Base-by-base conservation (phyloP, 2,113 vertebrate genomes). In the Ciconia boyciana region DNA sequence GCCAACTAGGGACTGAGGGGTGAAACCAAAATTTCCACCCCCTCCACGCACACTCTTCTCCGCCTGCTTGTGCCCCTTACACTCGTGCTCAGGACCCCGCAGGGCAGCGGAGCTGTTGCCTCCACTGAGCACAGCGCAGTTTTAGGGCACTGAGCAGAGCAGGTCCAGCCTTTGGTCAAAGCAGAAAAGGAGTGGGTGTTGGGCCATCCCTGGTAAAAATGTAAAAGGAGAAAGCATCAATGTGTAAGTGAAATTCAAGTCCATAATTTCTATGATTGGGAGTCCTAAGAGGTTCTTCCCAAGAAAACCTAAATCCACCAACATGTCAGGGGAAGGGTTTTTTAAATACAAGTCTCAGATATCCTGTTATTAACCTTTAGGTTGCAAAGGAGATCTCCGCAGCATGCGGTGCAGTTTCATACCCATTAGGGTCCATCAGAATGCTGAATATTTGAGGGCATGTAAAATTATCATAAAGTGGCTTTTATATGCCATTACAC, bases 401-500 rank as follows among this genome's bases (percentile, higher is more conserved):
- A 64, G 46, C 62, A 52, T 36, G 28, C 25, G 28, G 16, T 62
- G 46, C 25, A 70, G 22, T 87, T 83, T 92, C 58, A 64, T 46
- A 41, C 18, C 75, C 41, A 61, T 82, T 96, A 71, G 25, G 22
- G 68, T 91, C 89, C 28, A 83, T 49, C 28, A 83, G 64, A 92
- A 92, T 16, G 71, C 65, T 90, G 49, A 68, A 43, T 64, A 79
- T 76, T 43, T 76, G 70, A 90, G 54, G 36, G 43, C 55, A 87
- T 13, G 20, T 70, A 68, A 84, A 84, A 90, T 95, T 62, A 94
- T 58, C 31, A 80, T 41, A 20, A 96, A 94, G 36, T 58, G 31
- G 76, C 34, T 91, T 96, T 96, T 94, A 49, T 72, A 77, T 57
- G 34, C 11, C n/a, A 74, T 95, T 91, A 93, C 83, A 71, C 41